Base-by-base conservation (phyloP, 2,888 invertebrate genomes). In the Oscheius myriophilus region DNA sequence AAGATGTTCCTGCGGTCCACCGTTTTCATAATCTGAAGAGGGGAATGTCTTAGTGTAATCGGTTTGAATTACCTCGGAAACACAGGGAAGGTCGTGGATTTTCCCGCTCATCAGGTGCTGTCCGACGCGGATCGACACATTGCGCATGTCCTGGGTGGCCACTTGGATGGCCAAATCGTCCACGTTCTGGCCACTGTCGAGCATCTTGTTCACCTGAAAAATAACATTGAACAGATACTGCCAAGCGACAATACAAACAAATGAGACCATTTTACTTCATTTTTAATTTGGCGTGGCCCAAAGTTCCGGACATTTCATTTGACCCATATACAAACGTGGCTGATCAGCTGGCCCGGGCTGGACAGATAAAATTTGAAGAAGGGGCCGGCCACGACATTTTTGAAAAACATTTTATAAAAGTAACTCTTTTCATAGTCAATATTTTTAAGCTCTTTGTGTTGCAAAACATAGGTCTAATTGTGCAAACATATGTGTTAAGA, bases 1-100 rank as follows among this genome's bases (percentile, higher is more conserved):
- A 97, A 98, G 83, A 97, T 94, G 84, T 93, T 95, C 88, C 96
- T 97, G 73, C 91, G 92, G 87, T 98, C 98, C 66, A 96, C 93
- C 0, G 96, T 96, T 89, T 98, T 98, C 67, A 93, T 89, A 0
- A 95, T 93, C 88, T 98, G 63, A 71, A 74, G 39, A 39, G 46
- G 21, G 23, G 21, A 23, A 6, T 25, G 1, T 12, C 16, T 23
- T 21, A n/a, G 53, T 51, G 26, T 49, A n/a, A 21, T 21, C n/a
- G n/a, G n/a, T 61, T 23, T 14, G 2, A 6, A 25, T 23, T 33
- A 84, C 83, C 73, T 84, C 84, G 23, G 73, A 75, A 41, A 85
- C 68, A 42, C 83, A 83, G 9, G 84, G 84, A 58, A 84, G 67
- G 72, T 84, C 84, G 52, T 84, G 71, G n/a, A 84, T 59, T 57